Percentiles rank a stretch among this genome's conserved stretches.
These are phyloP conservation scores for Tauraco erythrolophus DNA, from an alignment of 2,113 vertebrate species.

Conservation along the genomic window DNA sequence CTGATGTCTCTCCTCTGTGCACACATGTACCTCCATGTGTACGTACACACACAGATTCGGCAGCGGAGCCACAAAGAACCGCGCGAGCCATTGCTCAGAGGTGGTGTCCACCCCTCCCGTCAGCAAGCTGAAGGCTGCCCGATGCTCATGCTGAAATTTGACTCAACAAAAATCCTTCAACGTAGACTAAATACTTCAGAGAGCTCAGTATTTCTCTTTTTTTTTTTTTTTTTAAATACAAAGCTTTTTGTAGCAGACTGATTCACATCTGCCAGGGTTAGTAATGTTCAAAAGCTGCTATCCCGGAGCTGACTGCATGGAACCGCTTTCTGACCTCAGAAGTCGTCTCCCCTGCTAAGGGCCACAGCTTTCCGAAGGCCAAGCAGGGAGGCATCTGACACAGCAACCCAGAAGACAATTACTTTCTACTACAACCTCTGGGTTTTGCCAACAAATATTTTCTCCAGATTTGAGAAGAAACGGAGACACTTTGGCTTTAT, in stretches of 20 bases:
- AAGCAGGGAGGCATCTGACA: background rate
- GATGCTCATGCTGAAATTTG: background rate
- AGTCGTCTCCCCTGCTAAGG: background rate
- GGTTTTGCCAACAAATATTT: background rate
- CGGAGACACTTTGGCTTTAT: background rate
- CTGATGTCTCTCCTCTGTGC: background rate
- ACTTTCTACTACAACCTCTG: background rate
- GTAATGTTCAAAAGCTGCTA: background rate
- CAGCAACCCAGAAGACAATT: background rate
- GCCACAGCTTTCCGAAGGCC: background rate
- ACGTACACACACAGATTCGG: background rate
- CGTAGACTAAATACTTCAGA: background rate
- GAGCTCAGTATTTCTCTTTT: background rate
- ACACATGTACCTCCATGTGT: too few species aligned
- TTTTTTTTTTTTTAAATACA: background rate
- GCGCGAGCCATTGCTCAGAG: rapidly evolving
- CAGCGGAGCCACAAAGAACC: rapidly evolving
- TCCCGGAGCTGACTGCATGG: background rate
- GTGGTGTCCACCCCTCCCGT: rapidly evolving
- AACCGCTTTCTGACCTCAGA: background rate
- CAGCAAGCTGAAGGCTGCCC: background rate
- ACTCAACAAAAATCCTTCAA: background rate
- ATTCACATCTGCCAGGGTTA: background rate
- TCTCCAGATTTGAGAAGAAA: background rate
- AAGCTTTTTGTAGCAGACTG: background rate